phyloP scores from a whole-genome alignment of 2,888 invertebrate genomes.

The Lissocephala sabroskyi region DNA sequence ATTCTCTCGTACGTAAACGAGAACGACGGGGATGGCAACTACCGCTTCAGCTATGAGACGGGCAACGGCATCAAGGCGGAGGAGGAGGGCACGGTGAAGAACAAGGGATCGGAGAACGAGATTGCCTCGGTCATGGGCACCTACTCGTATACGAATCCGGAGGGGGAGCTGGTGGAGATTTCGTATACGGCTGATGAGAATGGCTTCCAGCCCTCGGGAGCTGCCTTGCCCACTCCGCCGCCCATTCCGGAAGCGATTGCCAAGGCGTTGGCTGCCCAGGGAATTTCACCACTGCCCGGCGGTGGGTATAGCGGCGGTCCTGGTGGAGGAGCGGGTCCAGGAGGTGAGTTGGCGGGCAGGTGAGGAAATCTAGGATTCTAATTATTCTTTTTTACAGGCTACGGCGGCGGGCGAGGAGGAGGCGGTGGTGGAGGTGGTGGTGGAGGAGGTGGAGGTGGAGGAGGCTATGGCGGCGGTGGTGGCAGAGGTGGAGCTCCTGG shows the following conservation, averaged over 20 bases:
- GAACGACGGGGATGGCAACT: conserved; percentile 76
- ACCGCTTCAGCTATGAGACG: conserved; percentile 77
- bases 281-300: conserved; percentile 73
- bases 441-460: conserved; percentile 39
- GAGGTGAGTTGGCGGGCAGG: conserved; percentile 20
- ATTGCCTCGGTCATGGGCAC: conserved; percentile 77
- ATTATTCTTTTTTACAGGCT: conserved; percentile 26
- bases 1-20: conserved; percentile 76
- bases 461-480: conserved; percentile 23
- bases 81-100: conserved; percentile 77
- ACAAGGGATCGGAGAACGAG: conserved; percentile 75
- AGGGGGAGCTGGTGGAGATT: conserved; percentile 77
- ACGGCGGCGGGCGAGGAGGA: conserved; percentile 12
- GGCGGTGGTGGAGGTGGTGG: conserved; percentile 38
- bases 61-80: conserved; percentile 78
- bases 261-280: conserved; percentile 74
- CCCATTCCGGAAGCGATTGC: conserved; percentile 79
- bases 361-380: too few relatives aligned
- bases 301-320: conserved; percentile 68
- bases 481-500: conserved; percentile 40
- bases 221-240: conserved; percentile 77
- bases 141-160: conserved; percentile 78
- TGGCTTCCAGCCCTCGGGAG: conserved; percentile 77
- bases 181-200: conserved; percentile 80
- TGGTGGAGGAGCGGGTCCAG: conserved; percentile 40